phyloP scores from a whole-genome alignment of 2,888 invertebrate genomes.

The Drosophila nigricruria region DNA sequence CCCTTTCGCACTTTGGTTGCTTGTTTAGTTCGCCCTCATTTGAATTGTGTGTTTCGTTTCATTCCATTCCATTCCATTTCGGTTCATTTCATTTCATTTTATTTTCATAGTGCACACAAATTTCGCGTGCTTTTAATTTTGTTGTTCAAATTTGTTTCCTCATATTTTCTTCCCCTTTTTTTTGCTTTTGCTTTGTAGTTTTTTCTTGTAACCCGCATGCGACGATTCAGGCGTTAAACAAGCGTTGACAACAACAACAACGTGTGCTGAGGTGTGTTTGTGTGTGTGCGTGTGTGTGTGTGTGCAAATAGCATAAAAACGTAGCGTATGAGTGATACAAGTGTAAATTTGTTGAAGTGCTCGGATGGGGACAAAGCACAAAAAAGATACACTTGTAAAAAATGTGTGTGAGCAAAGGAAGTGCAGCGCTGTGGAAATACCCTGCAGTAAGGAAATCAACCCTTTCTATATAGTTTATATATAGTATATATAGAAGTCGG shows the following conservation, averaged over 20 bases:
- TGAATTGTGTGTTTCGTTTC: background rate
- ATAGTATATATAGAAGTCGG: too few species aligned
- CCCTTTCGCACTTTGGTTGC: conserved; percentile 22
- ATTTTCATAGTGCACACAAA: conserved; percentile 40
- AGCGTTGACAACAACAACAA: conserved; percentile 59
- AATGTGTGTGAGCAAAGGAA: conserved; percentile 1
- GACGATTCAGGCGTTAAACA: conserved; percentile 61
- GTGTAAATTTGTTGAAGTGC: conserved; percentile 78
- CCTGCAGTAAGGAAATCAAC: background rate
- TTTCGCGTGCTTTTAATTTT: conserved; percentile 65
- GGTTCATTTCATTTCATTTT: conserved; percentile 13
- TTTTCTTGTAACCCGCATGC: conserved; percentile 41
- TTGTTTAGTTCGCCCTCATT: conserved; percentile 34
- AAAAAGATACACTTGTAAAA: conserved; percentile 25
- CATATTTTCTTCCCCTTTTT: conserved; percentile 12
- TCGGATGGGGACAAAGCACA: conserved; percentile 50
- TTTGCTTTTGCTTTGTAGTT: conserved; percentile 24
- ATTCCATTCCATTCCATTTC: conserved; percentile 6
- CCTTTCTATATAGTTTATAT: background rate
- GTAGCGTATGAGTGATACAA: conserved; percentile 74
- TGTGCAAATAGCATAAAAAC: conserved; percentile 46
- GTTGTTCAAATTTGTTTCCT: conserved; percentile 59
- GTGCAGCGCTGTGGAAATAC: conserved; percentile 29
- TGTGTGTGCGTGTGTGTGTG: conserved; percentile 10
- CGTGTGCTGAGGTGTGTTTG: conserved; percentile 24